phyloP scores from a whole-genome alignment of 2,797 vertebrate genomes.

The Sebastes cheni region DNA sequence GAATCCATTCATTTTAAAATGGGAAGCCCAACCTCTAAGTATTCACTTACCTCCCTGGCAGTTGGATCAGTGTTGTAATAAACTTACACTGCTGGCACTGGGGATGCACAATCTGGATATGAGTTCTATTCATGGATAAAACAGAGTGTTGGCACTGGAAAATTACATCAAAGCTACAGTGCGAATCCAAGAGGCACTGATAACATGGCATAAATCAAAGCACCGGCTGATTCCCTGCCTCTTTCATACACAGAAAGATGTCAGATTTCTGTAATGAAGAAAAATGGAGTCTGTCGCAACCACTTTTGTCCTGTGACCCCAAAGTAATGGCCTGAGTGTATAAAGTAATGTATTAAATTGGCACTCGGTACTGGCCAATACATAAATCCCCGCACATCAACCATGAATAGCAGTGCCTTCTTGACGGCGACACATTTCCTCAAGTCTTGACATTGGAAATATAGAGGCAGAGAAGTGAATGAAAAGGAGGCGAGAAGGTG shows the following conservation, averaged over 20 bases:
- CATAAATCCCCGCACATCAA: conserved; percentile 28
- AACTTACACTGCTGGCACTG: conserved; percentile 12
- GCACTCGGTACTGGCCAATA: conserved; percentile 13
- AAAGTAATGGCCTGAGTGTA: conserved; percentile 44
- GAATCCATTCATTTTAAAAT: background rate
- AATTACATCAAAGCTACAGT: conserved; percentile 49
- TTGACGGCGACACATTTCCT: conserved; percentile 28
- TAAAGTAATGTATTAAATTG: conserved; percentile 54
- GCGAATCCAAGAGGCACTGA: conserved; percentile 36
- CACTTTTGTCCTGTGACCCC: conserved; percentile 56
- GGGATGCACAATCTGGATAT: conserved; percentile 26
- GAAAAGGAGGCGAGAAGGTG: conserved; percentile 42
- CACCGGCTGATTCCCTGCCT: conserved; percentile 9
- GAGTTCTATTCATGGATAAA: conserved; percentile 39
- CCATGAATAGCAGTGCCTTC: conserved; percentile 32
- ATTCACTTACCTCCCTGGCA: conserved; percentile 21
- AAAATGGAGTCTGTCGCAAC: conserved; percentile 58
- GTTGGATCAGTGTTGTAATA: conserved; percentile 35
- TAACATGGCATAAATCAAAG: conserved; percentile 45
- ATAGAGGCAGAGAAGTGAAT: conserved; percentile 6
- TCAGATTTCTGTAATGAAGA: conserved; percentile 58
- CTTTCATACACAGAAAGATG: conserved; percentile 47
- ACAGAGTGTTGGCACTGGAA: conserved; percentile 26
- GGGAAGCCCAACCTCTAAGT: background rate
- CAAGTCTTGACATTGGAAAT: conserved; percentile 29